These are phyloP conservation scores for Onthophagus sagittarius DNA, from an alignment of 2,888 invertebrate genomes.

Conservation along the genomic window DNA sequence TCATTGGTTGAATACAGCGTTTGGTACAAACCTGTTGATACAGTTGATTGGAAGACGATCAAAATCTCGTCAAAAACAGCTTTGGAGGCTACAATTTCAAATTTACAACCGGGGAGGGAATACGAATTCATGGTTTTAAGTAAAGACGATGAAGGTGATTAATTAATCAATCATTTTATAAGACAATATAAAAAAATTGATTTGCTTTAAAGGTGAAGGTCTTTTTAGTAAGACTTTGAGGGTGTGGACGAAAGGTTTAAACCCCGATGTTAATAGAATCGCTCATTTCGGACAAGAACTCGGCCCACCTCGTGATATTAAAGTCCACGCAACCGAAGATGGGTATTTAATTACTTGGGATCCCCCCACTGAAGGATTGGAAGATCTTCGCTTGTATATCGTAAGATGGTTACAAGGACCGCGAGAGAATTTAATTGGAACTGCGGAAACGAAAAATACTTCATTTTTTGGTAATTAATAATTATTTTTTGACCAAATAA, in stretches of 20 bases:
- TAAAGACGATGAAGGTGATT: slow-evolving; percentile 76
- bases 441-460: slow-evolving; percentile 66
- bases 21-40: slow-evolving; percentile 77
- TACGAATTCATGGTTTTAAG: slow-evolving; percentile 91
- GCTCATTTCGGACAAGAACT: slow-evolving; percentile 42
- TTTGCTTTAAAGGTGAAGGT: slow-evolving; percentile 66
- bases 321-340: slow-evolving; percentile 65
- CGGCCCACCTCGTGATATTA: slow-evolving; percentile 65
- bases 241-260: slow-evolving; percentile 62
- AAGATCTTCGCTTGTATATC: slow-evolving; percentile 58
- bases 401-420: slow-evolving; percentile 66
- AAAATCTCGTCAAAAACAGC: slow-evolving; percentile 67
- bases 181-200: no score
- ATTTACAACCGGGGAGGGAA: slow-evolving; percentile 67
- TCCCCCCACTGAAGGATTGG: slow-evolving; percentile 57
- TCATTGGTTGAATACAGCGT: slow-evolving; percentile 74
- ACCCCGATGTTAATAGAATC: slow-evolving; percentile 20
- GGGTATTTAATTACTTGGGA: slow-evolving; percentile 77
- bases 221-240: slow-evolving; percentile 82
- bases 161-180: no score
- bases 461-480: slow-evolving; percentile 41
- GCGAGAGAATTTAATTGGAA: slow-evolving; percentile 59
- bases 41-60: slow-evolving; percentile 80
- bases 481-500: not conserved
- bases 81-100: slow-evolving; percentile 74